phyloP scores from a whole-genome alignment of 2,113 vertebrate genomes.

The Sialia sialis region DNA sequence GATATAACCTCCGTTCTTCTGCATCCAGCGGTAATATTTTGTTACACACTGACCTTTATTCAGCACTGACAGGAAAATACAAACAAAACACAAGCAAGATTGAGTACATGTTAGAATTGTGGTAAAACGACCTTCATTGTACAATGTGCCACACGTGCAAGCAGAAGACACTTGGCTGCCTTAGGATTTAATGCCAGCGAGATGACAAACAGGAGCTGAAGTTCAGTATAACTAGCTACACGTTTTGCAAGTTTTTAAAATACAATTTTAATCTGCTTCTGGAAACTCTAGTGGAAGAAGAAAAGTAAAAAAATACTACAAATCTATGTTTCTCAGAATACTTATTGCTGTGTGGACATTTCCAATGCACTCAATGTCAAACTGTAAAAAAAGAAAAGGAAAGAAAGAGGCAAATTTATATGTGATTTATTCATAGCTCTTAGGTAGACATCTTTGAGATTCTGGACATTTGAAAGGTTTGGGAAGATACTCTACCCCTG shows the following conservation, averaged over 20 bases:
- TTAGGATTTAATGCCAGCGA: background rate
- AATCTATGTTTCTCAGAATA: conserved; percentile 53
- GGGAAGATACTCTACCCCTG: conserved; percentile 55
- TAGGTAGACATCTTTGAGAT: conserved; percentile 68
- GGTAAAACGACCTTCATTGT: background rate
- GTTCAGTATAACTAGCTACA: background rate
- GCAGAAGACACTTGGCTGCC: background rate
- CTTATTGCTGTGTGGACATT: conserved; percentile 59
- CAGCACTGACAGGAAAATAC: conserved; percentile 79
- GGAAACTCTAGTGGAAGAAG: conserved; percentile 34
- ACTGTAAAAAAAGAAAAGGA: conserved; percentile 21
- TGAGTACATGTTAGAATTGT: background rate
- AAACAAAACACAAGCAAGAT: conserved; percentile 30
- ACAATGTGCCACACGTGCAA: background rate
- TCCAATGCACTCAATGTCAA: conserved; percentile 60
- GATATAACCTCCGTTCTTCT: conserved; percentile 96
- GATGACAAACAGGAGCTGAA: conserved; percentile 29
- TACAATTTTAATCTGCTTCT: conserved; percentile 28
- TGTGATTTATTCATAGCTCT: conserved; percentile 74
- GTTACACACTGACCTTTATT: conserved; percentile 99
- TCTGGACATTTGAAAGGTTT: conserved; percentile 73
- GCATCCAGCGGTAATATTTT: conserved; percentile 99
- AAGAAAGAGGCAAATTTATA: conserved; percentile 62
- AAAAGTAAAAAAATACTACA: conserved; percentile 26
- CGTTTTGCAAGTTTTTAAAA: conserved; percentile 10